A percentile compares a stretch with the other conserved stretches of the same genome.
Conservation (phyloP, 2,113 vertebrate genomes). For the Plecturocebus donacophilus region DNA sequence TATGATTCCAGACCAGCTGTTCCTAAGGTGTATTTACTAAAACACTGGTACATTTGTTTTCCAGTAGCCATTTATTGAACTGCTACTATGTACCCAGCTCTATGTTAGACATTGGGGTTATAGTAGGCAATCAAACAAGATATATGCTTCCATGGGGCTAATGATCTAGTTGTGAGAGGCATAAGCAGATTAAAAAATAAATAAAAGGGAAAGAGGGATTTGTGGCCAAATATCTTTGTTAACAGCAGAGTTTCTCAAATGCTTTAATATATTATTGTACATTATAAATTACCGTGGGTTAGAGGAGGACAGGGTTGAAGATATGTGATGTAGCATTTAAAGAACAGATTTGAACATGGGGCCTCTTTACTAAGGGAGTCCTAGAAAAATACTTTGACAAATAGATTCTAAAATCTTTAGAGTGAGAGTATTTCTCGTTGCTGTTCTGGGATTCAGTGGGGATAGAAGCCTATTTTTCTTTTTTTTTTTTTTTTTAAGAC, state of each 20-base stretch:
- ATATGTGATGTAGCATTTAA: neutral
- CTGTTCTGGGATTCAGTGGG: neutral
- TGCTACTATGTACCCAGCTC: neutral
- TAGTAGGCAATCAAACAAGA: neutral
- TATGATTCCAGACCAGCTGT: neutral
- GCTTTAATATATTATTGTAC: neutral
- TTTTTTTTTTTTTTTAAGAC: too few species aligned
- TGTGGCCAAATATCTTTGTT: neutral
- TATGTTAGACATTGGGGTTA: neutral
- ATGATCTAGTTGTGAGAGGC: constrained; percentile 8
- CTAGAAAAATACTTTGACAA: constrained; percentile 37
- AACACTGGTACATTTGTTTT: neutral
- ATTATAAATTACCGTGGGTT: neutral
- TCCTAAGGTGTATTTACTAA: neutral
- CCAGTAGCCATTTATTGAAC: neutral
- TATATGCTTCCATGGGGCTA: neutral
- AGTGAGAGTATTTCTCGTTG: neutral
- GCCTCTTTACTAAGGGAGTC: neutral
- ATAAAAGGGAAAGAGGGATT: neutral
- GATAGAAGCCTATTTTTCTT: too few species aligned
- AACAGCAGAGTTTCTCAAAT: neutral
- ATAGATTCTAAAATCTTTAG: constrained; percentile 30
- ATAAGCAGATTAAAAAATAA: neutral
- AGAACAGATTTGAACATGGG: neutral
- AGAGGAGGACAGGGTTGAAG: neutral